Conservation (phyloP, 2,113 vertebrate genomes). For the Abramis brama region DNA sequence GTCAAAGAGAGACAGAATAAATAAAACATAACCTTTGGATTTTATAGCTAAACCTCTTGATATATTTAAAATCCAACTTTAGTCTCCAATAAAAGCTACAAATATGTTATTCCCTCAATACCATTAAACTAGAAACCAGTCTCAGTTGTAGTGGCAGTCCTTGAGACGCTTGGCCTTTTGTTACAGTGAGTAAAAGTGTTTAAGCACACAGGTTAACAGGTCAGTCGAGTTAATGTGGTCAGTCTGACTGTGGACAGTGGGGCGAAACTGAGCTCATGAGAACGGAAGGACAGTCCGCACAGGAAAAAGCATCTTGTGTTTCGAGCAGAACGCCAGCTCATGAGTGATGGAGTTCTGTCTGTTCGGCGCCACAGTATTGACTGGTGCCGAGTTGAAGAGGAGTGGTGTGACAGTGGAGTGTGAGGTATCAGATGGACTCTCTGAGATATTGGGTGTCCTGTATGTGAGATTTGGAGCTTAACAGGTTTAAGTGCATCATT, state of each 20-base stretch:
- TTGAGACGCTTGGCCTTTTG: no score
- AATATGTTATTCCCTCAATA: no score
- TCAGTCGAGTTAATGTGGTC: neutral
- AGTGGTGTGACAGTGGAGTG: constrained; percentile 23
- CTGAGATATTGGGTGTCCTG: constrained; percentile 29
- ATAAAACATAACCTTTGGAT: no score
- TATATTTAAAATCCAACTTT: no score
- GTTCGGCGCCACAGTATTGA: constrained; percentile 28
- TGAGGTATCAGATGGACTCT: constrained; percentile 2
- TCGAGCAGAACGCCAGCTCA: neutral
- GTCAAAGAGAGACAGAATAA: no score
- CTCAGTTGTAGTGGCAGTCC: no score
- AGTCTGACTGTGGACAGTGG: neutral
- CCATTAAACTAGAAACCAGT: no score
- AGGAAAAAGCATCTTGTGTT: neutral
- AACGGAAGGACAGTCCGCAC: neutral
- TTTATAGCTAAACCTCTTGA: no score
- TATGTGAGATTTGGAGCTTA: constrained; percentile 19
- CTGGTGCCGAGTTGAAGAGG: neutral
- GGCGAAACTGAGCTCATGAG: neutral
- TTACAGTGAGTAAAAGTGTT: neutral
- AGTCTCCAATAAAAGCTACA: no score
- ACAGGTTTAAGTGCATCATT: constrained; percentile 37
- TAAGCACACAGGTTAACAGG: neutral
- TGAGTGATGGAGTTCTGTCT: constrained; percentile 28